Percentiles rank a stretch among this genome's conserved stretches.
phyloP scores from a whole-genome alignment of 2,113 vertebrate genomes.

The Pimephales promelas region DNA sequence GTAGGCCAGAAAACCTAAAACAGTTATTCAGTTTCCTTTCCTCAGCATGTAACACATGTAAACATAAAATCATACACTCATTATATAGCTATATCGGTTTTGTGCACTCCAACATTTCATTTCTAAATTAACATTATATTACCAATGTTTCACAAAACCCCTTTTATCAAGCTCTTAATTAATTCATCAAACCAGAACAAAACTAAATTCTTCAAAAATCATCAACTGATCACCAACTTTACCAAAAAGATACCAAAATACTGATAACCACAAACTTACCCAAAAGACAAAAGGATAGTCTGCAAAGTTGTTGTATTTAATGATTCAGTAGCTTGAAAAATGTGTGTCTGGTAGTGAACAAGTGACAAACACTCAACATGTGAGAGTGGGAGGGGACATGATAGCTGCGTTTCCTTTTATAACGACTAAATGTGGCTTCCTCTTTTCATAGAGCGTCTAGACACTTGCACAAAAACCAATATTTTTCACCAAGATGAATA shows the following conservation, averaged over 20 bases:
- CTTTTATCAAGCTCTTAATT: background rate
- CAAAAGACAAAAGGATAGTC: background rate
- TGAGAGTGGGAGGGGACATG: slow-evolving; percentile 14
- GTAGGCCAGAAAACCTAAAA: slow-evolving; percentile 1
- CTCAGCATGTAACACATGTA: too few relatives aligned
- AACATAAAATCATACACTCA: background rate
- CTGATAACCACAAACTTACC: background rate
- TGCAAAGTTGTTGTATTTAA: slow-evolving; percentile 22
- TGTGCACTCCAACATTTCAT: background rate
- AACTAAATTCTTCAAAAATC: background rate
- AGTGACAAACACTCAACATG: slow-evolving; percentile 15
- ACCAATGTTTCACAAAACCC: background rate
- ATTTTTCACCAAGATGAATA: background rate
- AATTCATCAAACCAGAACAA: background rate
- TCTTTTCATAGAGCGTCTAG: slow-evolving; percentile 24
- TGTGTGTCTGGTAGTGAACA: background rate
- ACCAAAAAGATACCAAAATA: background rate
- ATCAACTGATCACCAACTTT: background rate
- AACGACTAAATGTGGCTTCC: slow-evolving; percentile 27
- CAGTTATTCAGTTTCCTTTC: background rate
- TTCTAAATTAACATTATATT: background rate
- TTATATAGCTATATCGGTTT: background rate
- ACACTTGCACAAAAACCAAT: slow-evolving; percentile 15
- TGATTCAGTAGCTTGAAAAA: background rate
- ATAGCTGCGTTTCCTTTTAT: background rate